These are phyloP conservation scores for Cyprinodon brontotheroides DNA, from an alignment of 2,113 vertebrate species.

Conservation along the genomic window DNA sequence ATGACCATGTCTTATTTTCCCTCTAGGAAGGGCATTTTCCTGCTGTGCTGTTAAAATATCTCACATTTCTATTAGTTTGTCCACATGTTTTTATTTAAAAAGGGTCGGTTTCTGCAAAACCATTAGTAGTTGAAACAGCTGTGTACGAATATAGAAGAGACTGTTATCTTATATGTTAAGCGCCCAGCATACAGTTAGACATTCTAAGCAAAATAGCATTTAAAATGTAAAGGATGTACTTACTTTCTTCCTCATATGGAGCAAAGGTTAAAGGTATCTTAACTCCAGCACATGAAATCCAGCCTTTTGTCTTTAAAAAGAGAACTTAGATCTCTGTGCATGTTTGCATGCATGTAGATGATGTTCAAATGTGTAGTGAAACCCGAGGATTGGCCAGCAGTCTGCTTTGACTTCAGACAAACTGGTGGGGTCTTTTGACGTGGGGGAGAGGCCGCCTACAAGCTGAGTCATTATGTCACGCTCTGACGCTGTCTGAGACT, in stretches of 20 bases:
- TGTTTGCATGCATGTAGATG: conserved; percentile 36
- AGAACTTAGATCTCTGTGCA: conserved; percentile 42
- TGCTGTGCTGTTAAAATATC: background rate
- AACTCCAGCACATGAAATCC: conserved; percentile 62
- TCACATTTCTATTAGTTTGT: background rate
- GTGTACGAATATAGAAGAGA: background rate
- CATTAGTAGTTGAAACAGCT: background rate
- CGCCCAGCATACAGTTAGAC: background rate
- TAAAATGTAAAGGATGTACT: conserved; percentile 34
- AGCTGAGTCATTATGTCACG: conserved; percentile 75
- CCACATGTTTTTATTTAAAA: background rate
- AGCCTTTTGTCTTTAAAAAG: conserved; percentile 30
- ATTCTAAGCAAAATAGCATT: background rate
- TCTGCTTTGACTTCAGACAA: conserved; percentile 68
- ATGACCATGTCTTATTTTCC: background rate
- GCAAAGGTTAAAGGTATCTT: conserved; percentile 58
- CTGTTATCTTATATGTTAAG: background rate
- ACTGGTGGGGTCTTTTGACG: conserved; percentile 65
- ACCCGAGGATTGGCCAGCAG: conserved; percentile 64
- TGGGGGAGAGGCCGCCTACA: conserved; percentile 73
- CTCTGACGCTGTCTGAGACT: conserved; percentile 67
- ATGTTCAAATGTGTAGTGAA: conserved; percentile 60
- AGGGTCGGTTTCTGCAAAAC: background rate
- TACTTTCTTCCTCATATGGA: conserved; percentile 80
- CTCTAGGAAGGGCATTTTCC: background rate